Evolutionary conservation across 1,140 invertebrate genomes (phyloP), one percentile per base, ranked within the genome.

Genomic region (Maconellicoccus hirsutus): DNA sequence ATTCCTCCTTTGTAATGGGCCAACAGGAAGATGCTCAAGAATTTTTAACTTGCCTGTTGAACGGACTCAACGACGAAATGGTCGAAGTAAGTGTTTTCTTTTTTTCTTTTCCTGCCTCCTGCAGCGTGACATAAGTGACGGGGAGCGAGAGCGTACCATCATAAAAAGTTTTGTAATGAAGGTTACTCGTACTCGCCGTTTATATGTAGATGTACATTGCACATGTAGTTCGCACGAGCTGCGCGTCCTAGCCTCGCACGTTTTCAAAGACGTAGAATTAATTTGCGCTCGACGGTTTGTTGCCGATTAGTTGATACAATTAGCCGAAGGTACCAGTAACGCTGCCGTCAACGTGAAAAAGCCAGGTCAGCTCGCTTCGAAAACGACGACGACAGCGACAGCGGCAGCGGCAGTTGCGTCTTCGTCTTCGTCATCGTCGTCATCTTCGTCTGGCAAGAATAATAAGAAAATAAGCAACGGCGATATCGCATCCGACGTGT

Each of bases 41-140:
- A 77, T 97, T 97, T 79, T 83, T 97, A 0, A 90, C 91, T 14
- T 94, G 90, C 80, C 82, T 98, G 66, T 83, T 97, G 0, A 97
- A 98, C 80, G 90, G 90, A 29, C 84, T 98, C 33, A 94, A 96
- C 79, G 95, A 98, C 79, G 95, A 98, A 82, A 96, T 98, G 93
- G 80, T 94, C 0, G 90, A 93, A 80, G 88, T 91, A 77, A 74
- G 76, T 38, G 33, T 38, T 14, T n/a, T n/a, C n/a, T n/a, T n/a
- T n/a, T n/a, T n/a, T n/a, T n/a, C n/a, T n/a, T n/a, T n/a, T n/a
- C n/a, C n/a, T n/a, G n/a, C n/a, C n/a, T n/a, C n/a, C n/a, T n/a
- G n/a, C n/a, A n/a, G n/a, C n/a, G n/a, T n/a, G n/a, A n/a, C n/a
- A n/a, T n/a, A n/a, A n/a, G n/a, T n/a, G n/a, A n/a, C n/a, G n/a